Evolutionary conservation across 2,888 invertebrate genomes (phyloP), one percentile per base, ranked within the genome.

Genomic region (Ptychoptera albimana): DNA sequence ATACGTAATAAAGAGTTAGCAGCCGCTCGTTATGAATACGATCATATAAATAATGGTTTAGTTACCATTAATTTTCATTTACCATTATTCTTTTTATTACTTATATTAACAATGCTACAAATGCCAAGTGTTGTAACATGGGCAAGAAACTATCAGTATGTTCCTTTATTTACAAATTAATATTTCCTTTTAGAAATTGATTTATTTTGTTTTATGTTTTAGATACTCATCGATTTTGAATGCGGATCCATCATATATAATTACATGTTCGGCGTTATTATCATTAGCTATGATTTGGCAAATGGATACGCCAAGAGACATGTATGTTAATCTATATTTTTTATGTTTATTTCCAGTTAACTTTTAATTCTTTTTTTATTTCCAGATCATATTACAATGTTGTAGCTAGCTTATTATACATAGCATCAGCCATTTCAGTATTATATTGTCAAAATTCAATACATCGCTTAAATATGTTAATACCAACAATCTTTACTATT

Each of bases 121-220:
- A 51, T 80, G 10, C 86, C 87, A 0, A 74, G 77, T 37, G 71
- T 80, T 12, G 59, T 87, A 37, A 80, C 83, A 6, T 88, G 87
- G 87, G 80, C 84, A 0, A 78, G 77, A 56, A 83, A 81, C 67
- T 82, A 79, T 54, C 75, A 75, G 84, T 85, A 69, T 71, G 70
- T 68, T 41, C 9, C n/a, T 32, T n/a, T n/a, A 32, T 9, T 32
- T 32, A 7, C 3, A 23, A 5, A 5, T 3, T 23, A 32, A 32
- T 32, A 7, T 32, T 32, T 32, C 11, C 9, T 7, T 32, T 30
- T 32, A 3, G 9, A 7, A 7, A 11, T 32, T 32, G 2, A 32
- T 32, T 32, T 7, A 4, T 32, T 32, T 32, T 11, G n/a, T 32
- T 30, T 14, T 35, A 39, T n/a, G n/a, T 43, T 44, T 11, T 37